Evolutionary conservation across 1,140 invertebrate genomes (phyloP).

Genomic region (Bathynomus jamesi): DNA sequence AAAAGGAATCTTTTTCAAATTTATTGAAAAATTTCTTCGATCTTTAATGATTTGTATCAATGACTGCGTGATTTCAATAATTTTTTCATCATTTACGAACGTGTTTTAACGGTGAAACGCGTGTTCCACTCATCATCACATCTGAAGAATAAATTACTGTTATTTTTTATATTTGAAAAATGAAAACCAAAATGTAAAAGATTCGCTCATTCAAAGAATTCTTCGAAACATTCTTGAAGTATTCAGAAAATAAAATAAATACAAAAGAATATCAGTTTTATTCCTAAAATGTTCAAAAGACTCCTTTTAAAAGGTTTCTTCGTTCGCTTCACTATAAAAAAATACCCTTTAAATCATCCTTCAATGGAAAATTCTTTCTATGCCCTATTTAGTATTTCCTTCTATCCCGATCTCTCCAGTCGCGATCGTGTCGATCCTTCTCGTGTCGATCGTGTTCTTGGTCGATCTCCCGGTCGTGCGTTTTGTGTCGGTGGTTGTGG

Average conservation of each 20-base stretch:
- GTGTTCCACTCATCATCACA: too few species aligned
- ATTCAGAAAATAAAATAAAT: too few species aligned
- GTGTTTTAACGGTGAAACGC: too few species aligned
- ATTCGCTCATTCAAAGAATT: too few species aligned
- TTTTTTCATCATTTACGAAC: too few species aligned
- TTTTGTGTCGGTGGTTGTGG: slow-evolving; percentile 56
- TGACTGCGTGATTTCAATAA: too few species aligned
- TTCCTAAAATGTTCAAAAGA: neutral
- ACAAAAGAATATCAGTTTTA: too few species aligned
- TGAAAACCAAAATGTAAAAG: too few species aligned
- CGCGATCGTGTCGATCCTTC: slow-evolving; percentile 20
- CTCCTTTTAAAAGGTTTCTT: neutral
- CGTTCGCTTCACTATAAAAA: too few species aligned
- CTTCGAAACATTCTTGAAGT: too few species aligned
- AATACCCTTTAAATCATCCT: neutral
- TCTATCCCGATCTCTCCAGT: slow-evolving; percentile 20
- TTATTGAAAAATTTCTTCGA: neutral
- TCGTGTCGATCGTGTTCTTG: slow-evolving; percentile 16
- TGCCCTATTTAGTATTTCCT: slow-evolving; percentile 25
- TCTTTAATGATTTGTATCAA: neutral
- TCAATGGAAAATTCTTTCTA: neutral
- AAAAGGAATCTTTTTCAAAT: neutral
- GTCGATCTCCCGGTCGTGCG: slow-evolving; percentile 26
- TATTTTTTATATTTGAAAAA: too few species aligned
- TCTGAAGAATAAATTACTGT: too few species aligned